Percentiles rank a stretch among this genome's conserved stretches.
These are phyloP conservation scores for Pseudochirops cupreus DNA, from an alignment of 2,797 vertebrate species.

Conservation along the genomic window DNA sequence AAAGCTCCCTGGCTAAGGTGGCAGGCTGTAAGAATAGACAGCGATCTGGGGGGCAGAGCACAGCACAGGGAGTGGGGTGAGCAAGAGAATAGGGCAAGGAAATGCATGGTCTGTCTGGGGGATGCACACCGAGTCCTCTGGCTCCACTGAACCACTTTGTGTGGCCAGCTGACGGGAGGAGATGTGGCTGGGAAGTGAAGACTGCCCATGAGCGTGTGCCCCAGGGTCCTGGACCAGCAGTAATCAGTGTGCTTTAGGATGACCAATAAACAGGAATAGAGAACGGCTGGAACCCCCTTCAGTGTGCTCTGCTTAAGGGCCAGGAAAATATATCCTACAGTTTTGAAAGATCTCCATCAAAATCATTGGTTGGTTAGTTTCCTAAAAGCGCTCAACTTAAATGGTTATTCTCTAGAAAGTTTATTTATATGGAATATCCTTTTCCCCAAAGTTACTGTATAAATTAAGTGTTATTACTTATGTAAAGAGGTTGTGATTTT, in stretches of 20 bases:
- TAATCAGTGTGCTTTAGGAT: not conserved
- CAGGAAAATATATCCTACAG: too few species aligned
- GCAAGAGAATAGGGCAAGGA: not conserved
- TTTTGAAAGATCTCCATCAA: not conserved
- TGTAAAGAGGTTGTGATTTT: not conserved
- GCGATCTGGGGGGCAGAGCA: not conserved
- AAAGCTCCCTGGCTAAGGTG: not conserved
- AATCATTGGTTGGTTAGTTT: not conserved
- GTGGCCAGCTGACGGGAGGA: not conserved
- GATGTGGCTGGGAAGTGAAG: not conserved
- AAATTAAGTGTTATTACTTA: not conserved
- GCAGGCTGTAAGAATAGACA: too few species aligned
- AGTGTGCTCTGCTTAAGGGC: not conserved
- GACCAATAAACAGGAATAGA: not conserved
- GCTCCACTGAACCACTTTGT: too few species aligned
- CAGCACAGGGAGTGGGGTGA: not conserved
- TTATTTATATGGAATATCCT: not conserved
- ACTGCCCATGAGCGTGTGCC: not conserved
- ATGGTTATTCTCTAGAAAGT: not conserved
- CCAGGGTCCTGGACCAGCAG: not conserved
- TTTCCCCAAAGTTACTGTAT: not conserved
- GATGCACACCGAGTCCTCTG: too few species aligned
- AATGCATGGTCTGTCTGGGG: too few species aligned
- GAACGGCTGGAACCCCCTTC: not conserved
- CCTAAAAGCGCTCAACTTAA: not conserved